These are phyloP conservation scores for Cebus imitator DNA, from an alignment of 2,113 vertebrate genomes.

Conservation along the genomic window DNA sequence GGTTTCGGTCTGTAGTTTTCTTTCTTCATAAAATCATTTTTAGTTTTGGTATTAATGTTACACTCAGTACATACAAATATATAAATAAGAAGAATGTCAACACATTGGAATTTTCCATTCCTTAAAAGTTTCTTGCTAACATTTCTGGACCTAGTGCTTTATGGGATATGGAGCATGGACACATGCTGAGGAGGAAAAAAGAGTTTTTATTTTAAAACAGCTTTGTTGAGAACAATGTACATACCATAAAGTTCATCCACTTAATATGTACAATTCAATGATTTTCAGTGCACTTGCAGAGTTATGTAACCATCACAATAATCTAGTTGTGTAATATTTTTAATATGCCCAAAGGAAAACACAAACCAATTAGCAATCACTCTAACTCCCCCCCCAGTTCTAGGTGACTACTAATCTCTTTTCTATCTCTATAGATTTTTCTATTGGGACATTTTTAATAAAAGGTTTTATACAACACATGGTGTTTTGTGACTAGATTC, in stretches of 20 bases:
- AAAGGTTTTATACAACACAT: neutral
- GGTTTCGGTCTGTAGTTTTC: neutral
- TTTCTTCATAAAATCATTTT: constrained; percentile 8
- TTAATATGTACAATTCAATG: neutral
- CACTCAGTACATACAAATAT: neutral
- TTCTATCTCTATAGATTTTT: neutral
- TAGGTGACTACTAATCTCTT: neutral
- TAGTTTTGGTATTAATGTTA: neutral
- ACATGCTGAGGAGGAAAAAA: neutral
- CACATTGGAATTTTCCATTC: neutral
- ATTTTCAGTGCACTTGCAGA: neutral
- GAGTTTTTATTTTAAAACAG: neutral
- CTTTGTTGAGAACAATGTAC: neutral
- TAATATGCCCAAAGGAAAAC: neutral
- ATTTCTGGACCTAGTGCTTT: neutral
- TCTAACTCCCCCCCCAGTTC: neutral
- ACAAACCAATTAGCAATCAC: neutral
- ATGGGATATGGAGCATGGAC: neutral
- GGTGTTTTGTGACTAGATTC: neutral
- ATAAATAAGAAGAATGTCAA: neutral
- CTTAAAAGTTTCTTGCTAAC: neutral
- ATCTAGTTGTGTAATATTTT: neutral
- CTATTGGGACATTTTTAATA: neutral
- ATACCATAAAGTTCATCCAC: neutral
- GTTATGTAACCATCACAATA: neutral